These are phyloP conservation scores for Dicerorhinus sumatrensis DNA, from an alignment of 2,113 vertebrate species.

Conservation along the genomic window DNA sequence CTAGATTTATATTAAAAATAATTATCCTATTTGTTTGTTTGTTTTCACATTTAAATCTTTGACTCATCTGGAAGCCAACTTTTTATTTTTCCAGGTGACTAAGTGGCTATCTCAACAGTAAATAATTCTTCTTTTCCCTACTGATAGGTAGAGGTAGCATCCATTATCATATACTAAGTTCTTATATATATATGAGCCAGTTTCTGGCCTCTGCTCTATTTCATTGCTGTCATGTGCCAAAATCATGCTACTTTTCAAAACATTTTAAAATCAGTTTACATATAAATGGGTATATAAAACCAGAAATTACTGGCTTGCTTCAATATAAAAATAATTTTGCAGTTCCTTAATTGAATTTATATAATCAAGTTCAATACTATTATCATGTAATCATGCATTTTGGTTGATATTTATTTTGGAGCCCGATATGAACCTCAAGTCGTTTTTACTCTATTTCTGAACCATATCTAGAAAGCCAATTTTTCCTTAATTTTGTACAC, in stretches of 20 bases:
- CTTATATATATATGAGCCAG: neutral
- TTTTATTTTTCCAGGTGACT: slow-evolving; percentile 39
- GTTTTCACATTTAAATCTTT: slow-evolving; percentile 54
- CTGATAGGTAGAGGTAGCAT: neutral
- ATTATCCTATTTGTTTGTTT: neutral
- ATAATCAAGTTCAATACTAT: slow-evolving; percentile 47
- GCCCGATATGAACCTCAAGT: neutral
- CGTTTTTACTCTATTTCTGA: slow-evolving; percentile 2
- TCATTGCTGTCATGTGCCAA: slow-evolving; percentile 9
- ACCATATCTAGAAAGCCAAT: slow-evolving; percentile 33
- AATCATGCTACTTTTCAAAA: slow-evolving; percentile 48
- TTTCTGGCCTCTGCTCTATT: slow-evolving; percentile 49
- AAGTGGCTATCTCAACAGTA: neutral
- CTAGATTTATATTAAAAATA: slow-evolving; percentile 25
- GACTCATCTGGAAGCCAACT: slow-evolving; percentile 53
- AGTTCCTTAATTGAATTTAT: slow-evolving; percentile 54
- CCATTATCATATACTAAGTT: neutral
- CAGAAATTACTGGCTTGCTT: slow-evolving; percentile 46
- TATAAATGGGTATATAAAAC: slow-evolving; percentile 16
- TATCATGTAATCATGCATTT: slow-evolving; percentile 22
- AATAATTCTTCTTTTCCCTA: slow-evolving; percentile 37
- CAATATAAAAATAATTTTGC: slow-evolving; percentile 41
- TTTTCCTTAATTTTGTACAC: slow-evolving; percentile 40
- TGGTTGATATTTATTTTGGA: slow-evolving; percentile 45
- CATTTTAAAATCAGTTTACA: slow-evolving; percentile 46